Percentiles rank a stretch among this genome's conserved stretches.
Evolutionary conservation across 1,140 invertebrate genomes (phyloP).

Genomic region (Danaus melanippus): DNA sequence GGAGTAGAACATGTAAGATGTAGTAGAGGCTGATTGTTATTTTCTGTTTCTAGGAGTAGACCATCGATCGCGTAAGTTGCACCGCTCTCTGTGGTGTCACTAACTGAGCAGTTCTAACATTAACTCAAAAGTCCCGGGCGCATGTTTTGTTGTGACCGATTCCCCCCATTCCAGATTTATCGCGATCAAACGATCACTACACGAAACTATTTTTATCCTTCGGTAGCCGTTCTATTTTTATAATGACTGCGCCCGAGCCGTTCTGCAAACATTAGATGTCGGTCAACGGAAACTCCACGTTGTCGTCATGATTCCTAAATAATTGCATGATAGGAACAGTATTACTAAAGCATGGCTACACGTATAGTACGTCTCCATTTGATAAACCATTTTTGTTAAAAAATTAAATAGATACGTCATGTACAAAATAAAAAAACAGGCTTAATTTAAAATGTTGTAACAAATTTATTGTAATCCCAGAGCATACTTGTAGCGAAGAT

Average conservation of each 20-base stretch:
- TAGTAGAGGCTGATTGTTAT: constrained; percentile 67
- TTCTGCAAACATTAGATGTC: constrained; percentile 41
- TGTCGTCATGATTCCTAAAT: constrained; percentile 34
- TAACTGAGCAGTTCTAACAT: constrained; percentile 60
- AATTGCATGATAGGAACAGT: constrained; percentile 44
- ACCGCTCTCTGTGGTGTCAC: constrained; percentile 70
- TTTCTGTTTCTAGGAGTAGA: constrained; percentile 75
- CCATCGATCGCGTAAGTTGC: constrained; percentile 73
- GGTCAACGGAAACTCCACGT: constrained; percentile 43
- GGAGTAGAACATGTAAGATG: constrained; percentile 41
- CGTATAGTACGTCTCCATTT: constrained; percentile 38
- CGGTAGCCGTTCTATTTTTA: constrained; percentile 55
- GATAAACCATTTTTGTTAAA: constrained; percentile 35
- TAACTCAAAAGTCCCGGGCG: constrained; percentile 56
- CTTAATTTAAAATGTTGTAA: constrained; percentile 35
- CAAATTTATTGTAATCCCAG: constrained; percentile 26
- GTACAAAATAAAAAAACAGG: constrained; percentile 28
- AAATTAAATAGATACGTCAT: constrained; percentile 29
- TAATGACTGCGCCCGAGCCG: constrained; percentile 53
- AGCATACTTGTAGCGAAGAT: constrained; percentile 21
- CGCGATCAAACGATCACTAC: constrained; percentile 37
- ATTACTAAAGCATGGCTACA: constrained; percentile 48
- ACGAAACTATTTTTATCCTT: constrained; percentile 48
- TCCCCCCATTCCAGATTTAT: constrained; percentile 33
- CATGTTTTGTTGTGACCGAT: constrained; percentile 24